Base-by-base conservation (phyloP, 1,140 invertebrate genomes). In the Hyles vespertilio region DNA sequence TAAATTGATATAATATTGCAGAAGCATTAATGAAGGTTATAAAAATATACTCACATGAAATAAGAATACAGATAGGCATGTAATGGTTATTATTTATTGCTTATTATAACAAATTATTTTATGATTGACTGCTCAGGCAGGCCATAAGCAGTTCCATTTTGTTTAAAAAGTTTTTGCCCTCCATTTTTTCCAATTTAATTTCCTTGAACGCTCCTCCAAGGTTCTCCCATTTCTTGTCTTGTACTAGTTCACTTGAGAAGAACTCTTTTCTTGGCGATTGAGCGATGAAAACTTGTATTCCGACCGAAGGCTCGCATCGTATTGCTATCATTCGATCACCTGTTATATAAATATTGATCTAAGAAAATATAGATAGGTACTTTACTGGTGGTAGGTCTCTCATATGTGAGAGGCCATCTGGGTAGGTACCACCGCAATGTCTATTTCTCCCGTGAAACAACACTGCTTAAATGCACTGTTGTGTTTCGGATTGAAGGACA, bases 111-210 rank as follows among this genome's bases (percentile, higher is more conserved):
- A 22, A 22, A 2, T 22, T 22, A 54, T 49, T 59, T 73, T 89
- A 90, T 11, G 87, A 89, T 5, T 87, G 85, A 61, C 87, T 90
- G 66, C 89, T 97, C 10, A 98, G 88, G 69, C 95, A 95, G 22
- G 97, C 97, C 97, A 99, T 98, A 4, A 99, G 91, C 61, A 98
- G 91, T 91, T 99, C 98, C 93, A 99, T 97, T 92, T 98, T 98
- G 73, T 97, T 98, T 1, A 98, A 90, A 82, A 99, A 98, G 89
- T 98, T 98, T 75, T 96, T 96, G n/a, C 98, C 98, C 81, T 98
- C 97, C 93, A 99, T 96, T 90, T 97, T 97, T 51, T 98, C 96
- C 81, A 98, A 93, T 68, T 95, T 92, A 6, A 99, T 95, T 90
- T 98, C 96, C 81, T 97, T 95, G 85, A 97, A 98, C 48, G 94